Percentiles rank a stretch among this genome's conserved stretches.
These are phyloP conservation scores for Agrilus planipennis DNA, from an alignment of 1,140 invertebrate genomes.

Conservation along the genomic window DNA sequence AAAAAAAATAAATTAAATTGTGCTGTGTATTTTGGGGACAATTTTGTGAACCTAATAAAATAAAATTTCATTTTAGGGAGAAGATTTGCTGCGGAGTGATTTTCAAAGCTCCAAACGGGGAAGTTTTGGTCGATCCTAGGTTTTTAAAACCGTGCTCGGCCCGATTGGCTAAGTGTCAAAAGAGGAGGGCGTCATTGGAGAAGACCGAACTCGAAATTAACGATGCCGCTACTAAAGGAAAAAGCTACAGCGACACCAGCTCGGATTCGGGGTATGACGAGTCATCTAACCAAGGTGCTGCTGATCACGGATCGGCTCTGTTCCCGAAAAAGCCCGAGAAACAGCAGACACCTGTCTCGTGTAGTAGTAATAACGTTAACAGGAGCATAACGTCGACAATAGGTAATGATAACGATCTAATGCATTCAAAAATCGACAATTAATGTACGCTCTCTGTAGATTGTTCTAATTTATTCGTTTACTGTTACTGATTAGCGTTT, in stretches of 20 bases:
- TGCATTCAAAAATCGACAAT: conserved; percentile 14
- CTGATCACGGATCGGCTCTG: no score
- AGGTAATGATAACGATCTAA: no score
- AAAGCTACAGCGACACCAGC: conserved; percentile 44
- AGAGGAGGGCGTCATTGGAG: conserved; percentile 5
- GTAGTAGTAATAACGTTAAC: no score
- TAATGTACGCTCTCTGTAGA: conserved; percentile 27
- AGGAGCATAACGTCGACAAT: no score
- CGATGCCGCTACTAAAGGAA: conserved; percentile 26
- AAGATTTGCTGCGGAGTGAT: conserved; percentile 61
- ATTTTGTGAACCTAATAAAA: background rate
- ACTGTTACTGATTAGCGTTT: conserved; percentile 16
- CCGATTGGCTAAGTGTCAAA: conserved; percentile 26
- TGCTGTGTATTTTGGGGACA: no score
- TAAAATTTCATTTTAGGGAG: conserved; percentile 41
- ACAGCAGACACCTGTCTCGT: no score
- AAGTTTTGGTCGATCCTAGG: conserved; percentile 50
- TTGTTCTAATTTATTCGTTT: conserved; percentile 28
- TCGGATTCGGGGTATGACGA: conserved; percentile 53
- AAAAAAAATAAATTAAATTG: no score
- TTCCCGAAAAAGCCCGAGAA: no score
- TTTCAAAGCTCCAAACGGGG: conserved; percentile 52
- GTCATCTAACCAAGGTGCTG: conserved; percentile 41
- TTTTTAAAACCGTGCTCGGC: conserved; percentile 48
- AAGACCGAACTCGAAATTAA: conserved; percentile 17